Conservation (phyloP, 2,888 invertebrate genomes). For the Drosophila borborema region DNA sequence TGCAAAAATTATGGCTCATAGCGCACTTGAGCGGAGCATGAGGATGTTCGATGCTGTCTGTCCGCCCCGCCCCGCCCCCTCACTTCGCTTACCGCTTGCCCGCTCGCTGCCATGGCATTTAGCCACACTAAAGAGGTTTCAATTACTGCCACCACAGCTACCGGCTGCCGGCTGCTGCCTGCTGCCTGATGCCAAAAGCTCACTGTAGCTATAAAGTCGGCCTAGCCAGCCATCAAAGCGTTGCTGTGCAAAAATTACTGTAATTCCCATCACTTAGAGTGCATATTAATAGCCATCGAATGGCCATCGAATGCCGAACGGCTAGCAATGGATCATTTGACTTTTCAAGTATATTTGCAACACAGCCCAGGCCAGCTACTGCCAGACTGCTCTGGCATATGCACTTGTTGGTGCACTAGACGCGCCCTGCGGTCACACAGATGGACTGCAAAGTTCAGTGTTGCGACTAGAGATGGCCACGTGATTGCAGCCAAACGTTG, state of each 20-base stretch:
- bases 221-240: slow-evolving; percentile 67
- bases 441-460: slow-evolving; percentile 65
- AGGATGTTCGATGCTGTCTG: slow-evolving; percentile 47
- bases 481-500: slow-evolving; percentile 18
- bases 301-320: slow-evolving; percentile 61
- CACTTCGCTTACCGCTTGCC: slow-evolving; percentile 1
- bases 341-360: slow-evolving; percentile 29
- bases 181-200: slow-evolving; percentile 44
- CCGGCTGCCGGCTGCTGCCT: slow-evolving; percentile 34
- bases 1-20: slow-evolving; percentile 78
- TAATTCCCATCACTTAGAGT: slow-evolving; percentile 84
- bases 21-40: slow-evolving; percentile 60
- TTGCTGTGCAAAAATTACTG: slow-evolving; percentile 78
- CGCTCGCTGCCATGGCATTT: slow-evolving; percentile 64
- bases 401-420: slow-evolving; percentile 28
- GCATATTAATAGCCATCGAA: slow-evolving; percentile 81
- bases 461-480: slow-evolving; percentile 34
- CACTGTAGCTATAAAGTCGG: slow-evolving; percentile 44
- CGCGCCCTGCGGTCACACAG: slow-evolving; percentile 48
- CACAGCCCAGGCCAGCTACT: slow-evolving; percentile 10
- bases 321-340: slow-evolving; percentile 41
- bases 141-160: slow-evolving; percentile 66
- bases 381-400: slow-evolving; percentile 39
- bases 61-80: slow-evolving; percentile 2
- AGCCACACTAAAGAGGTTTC: slow-evolving; percentile 81